Evolutionary conservation across 2,797 vertebrate genomes (phyloP), one percentile per base, ranked within the genome.

Genomic region (Sebastes paucispinis): DNA sequence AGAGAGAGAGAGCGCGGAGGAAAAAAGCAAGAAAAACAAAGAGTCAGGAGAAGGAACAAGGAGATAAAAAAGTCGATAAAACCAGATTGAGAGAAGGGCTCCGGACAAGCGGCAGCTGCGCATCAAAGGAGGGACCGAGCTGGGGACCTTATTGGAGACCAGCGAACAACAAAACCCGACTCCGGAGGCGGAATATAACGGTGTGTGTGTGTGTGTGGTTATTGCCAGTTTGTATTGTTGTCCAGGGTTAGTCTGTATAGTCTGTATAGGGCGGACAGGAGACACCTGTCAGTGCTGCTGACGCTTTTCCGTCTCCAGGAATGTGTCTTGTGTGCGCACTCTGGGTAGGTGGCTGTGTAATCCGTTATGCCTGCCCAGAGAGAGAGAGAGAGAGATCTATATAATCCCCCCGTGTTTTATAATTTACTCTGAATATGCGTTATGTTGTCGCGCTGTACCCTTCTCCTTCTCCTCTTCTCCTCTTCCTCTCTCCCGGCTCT

Each of bases 261-360:
- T 34, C 50, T 52, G 69, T 72, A 82, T 25, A 27, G 80, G 79
- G 84, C 72, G 84, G 82, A 86, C 85, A 74, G 87, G 88, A 87
- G 91, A 94, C 92, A 94, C 93, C 92, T 93, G 92, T 94, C 94
- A 94, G 68, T 91, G 82, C 82, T 91, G 82, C 81, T 90, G 90
- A 87, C 82, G 88, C 88, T 78, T 72, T 78, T 73, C 86, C 75
- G 86, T 96, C 93, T 93, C 90, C 84, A 88, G 94, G 95, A 95
- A 96, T 94, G 92, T 92, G 87, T 87, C 65, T 73, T 73, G 88
- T 85, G 88, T 52, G 80, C 77, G 75, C 82, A 55, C 79, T 87
- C 84, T 58, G 72, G 57, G 72, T 81, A 71, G 71, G 88, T 85
- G 71, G 67, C 60, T 77, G 81, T 52, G 80, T 87, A 84, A 88